These are phyloP conservation scores for Sialis lutaria DNA, from an alignment of 2,888 invertebrate species.

Conservation along the genomic window DNA sequence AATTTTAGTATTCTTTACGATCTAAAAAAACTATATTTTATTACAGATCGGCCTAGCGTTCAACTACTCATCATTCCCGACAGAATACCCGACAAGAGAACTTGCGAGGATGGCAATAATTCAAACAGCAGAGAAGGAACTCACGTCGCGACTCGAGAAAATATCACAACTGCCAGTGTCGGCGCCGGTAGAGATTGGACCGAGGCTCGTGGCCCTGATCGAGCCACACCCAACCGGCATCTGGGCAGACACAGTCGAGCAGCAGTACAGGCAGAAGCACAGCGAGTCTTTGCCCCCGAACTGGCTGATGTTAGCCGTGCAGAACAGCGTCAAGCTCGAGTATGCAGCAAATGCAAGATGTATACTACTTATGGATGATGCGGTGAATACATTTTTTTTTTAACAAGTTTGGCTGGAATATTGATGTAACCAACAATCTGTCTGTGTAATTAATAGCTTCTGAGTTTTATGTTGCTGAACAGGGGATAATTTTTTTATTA, in stretches of 20 bases:
- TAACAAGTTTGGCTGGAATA: background rate
- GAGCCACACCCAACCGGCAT: slow-evolving; percentile 36
- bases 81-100: slow-evolving; percentile 27
- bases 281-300: slow-evolving; percentile 41
- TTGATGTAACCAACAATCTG: background rate
- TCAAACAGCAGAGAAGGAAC: slow-evolving; percentile 22
- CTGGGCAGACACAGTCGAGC: slow-evolving; percentile 37
- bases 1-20: background rate
- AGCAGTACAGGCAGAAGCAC: slow-evolving; percentile 36
- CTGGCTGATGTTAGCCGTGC: slow-evolving; percentile 37
- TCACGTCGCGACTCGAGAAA: slow-evolving; percentile 10
- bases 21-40: background rate
- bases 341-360: slow-evolving; percentile 27
- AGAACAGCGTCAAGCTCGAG: slow-evolving; percentile 30
- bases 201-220: slow-evolving; percentile 24
- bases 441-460: background rate
- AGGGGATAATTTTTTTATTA: too few species aligned
- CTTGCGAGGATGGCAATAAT: slow-evolving; percentile 28
- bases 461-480: too few species aligned
- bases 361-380: background rate
- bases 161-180: slow-evolving; percentile 18
- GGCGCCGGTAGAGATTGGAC: slow-evolving; percentile 15
- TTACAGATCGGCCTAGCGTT: slow-evolving; percentile 25
- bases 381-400: background rate
- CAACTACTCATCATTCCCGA: slow-evolving; percentile 26